Base-by-base conservation (phyloP, 2,888 invertebrate genomes). In the Prosapia bicincta region DNA sequence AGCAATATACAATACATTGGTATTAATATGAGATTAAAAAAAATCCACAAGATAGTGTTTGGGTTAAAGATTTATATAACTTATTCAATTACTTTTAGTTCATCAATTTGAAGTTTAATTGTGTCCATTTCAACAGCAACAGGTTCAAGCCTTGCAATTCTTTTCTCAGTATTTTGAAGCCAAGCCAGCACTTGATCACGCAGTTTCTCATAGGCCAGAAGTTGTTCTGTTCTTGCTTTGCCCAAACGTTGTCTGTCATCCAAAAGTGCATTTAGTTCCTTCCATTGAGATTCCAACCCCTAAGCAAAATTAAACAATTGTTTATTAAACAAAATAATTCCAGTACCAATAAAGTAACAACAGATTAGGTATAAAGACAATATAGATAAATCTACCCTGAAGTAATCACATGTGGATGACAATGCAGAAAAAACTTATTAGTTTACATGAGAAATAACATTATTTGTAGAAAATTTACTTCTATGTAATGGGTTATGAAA, bases 111-210 rank as follows among this genome's bases (percentile, higher is more conserved):
- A 76, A 90, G 90, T 79, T 93, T 94, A 72, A 97, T 87, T 65
- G 91, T 90, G 68, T 97, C 96, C 79, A 95, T 86, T 83, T 98
- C 96, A 0, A 98, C 90, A 0, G 97, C 97, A 0, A 97, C 95
- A 0, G 95, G 91, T 77, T 94, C 91, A 69, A 98, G 87, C 28
- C 90, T 88, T 76, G 91, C 89, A 0, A 97, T 90, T 80, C 90
- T 90, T 26, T 86, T 89, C 84, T 98, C 98, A 84, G 93, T 95
- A 26, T 88, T 88, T 7, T 89, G 90, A 69, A 98, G 87, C 98
- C 98, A 98, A 73, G 93, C 92, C 15, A 93, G 85, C 0, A 95
- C 92, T 70, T 81, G 81, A 74, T 92, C 91, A 81, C 93, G 91
- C 26, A 97, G 87, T 26, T 89, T 89, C 84, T 98, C 97, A 83